These are phyloP conservation scores for Meloidogyne exigua DNA, from an alignment of 1,140 invertebrate species.

Conservation along the genomic window DNA sequence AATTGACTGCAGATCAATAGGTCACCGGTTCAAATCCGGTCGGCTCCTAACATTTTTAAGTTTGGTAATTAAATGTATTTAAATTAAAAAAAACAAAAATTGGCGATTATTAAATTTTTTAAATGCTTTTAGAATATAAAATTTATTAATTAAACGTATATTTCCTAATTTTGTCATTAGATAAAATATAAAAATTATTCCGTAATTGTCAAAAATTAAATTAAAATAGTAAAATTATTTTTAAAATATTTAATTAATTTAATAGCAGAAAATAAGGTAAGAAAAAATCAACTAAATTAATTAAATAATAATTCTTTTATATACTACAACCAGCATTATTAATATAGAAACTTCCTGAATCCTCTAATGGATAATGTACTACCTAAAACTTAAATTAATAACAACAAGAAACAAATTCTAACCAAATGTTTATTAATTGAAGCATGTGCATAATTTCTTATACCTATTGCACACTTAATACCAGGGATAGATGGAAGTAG, in stretches of 20 bases:
- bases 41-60: conserved; percentile 15
- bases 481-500: conserved; percentile 36
- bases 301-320: conserved; percentile 10
- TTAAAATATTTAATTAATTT: too few relatives aligned
- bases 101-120: not conserved
- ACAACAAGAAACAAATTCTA: not conserved
- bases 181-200: too few relatives aligned
- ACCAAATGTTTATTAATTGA: conserved; percentile 31
- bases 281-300: not conserved
- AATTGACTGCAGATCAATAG: conserved; percentile 34
- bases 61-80: too few relatives aligned
- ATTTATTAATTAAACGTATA: too few relatives aligned
- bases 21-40: conserved; percentile 32
- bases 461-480: conserved; percentile 37
- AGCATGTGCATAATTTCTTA: conserved; percentile 27
- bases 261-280: too few relatives aligned
- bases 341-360: conserved; percentile 31
- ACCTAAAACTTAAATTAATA: not conserved
- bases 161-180: too few relatives aligned
- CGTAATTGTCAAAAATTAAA: too few relatives aligned
- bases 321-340: conserved; percentile 40
- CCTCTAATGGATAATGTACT: conserved; percentile 20
- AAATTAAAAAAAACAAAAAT: too few relatives aligned
- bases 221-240: too few relatives aligned
- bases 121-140: too few relatives aligned